Conservation (phyloP, 2,888 invertebrate species). For the Drosophila stalkeri region DNA sequence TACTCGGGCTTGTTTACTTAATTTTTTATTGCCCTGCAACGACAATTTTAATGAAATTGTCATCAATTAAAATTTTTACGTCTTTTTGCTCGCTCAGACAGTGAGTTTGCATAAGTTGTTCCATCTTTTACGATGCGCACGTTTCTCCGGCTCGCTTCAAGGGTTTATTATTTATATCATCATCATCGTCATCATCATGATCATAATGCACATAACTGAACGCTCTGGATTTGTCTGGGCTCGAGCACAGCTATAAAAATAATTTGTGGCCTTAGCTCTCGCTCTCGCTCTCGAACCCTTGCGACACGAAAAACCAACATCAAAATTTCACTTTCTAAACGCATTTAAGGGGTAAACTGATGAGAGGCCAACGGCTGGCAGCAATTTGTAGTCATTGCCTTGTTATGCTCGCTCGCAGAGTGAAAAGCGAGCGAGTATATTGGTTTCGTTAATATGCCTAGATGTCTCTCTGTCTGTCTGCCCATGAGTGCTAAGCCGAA, state of each 20-base stretch:
- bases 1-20: constrained; percentile 52
- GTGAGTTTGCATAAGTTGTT: constrained; percentile 65
- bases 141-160: constrained; percentile 50
- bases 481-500: background rate
- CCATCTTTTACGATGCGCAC: constrained; percentile 68
- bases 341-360: constrained; percentile 34
- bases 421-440: background rate
- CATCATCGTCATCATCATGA: constrained; percentile 10
- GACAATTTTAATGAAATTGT: constrained; percentile 83
- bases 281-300: constrained; percentile 25
- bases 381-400: constrained; percentile 79
- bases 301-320: background rate
- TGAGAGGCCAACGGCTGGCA: constrained; percentile 60
- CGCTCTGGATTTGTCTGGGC: constrained; percentile 57
- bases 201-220: constrained; percentile 69
- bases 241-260: constrained; percentile 76
- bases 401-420: constrained; percentile 26
- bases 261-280: constrained; percentile 70
- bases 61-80: constrained; percentile 83
- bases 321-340: constrained; percentile 44
- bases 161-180: constrained; percentile 60
- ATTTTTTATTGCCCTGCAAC: constrained; percentile 59
- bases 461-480: background rate
- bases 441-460: background rate
- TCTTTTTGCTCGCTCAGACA: constrained; percentile 51